A percentile compares a stretch with the other conserved stretches of the same genome.
Evolutionary conservation across 2,888 invertebrate species (phyloP).

Genomic region (Sthenelais limicola): DNA sequence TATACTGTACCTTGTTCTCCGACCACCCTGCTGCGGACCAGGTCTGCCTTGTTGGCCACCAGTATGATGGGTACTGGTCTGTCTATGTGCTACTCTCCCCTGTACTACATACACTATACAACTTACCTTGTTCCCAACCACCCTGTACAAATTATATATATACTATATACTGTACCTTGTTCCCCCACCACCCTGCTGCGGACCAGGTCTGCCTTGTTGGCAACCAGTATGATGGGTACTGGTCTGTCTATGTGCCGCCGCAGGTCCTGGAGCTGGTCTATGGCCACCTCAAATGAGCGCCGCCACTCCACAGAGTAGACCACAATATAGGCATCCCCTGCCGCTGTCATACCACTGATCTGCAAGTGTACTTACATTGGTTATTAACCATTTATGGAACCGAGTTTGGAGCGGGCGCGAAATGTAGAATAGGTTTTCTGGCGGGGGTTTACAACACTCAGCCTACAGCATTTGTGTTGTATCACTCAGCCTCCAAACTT

Average conservation of each 20-base stretch:
- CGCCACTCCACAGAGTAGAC: slow-evolving; percentile 51
- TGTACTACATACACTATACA: too few relatives aligned
- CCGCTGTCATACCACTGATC: neutral
- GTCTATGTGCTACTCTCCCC: slow-evolving; percentile 33
- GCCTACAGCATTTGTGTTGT: neutral
- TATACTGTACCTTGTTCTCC: slow-evolving; percentile 42
- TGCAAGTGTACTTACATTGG: slow-evolving; percentile 2
- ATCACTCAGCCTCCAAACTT: neutral
- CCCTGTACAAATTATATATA: too few relatives aligned
- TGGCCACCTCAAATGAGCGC: slow-evolving; percentile 46
- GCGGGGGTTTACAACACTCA: neutral
- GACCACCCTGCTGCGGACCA: slow-evolving; percentile 47
- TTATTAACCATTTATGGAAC: neutral
- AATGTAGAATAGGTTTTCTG: too few relatives aligned
- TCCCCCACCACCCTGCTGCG: slow-evolving; percentile 44
- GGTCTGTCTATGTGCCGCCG: slow-evolving; percentile 35
- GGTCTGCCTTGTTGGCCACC: slow-evolving; percentile 52
- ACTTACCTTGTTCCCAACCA: too few relatives aligned
- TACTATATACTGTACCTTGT: slow-evolving; percentile 40
- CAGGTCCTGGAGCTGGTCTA: slow-evolving; percentile 46
- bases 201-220: slow-evolving; percentile 51
- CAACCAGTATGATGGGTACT: slow-evolving; percentile 49
- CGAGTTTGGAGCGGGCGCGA: too few relatives aligned
- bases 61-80: slow-evolving; percentile 45
- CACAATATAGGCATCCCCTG: slow-evolving; percentile 47